Percentiles rank a stretch among this genome's conserved stretches.
phyloP scores from a whole-genome alignment of 2,797 vertebrate species.

The Anabacerthia variegaticeps region DNA sequence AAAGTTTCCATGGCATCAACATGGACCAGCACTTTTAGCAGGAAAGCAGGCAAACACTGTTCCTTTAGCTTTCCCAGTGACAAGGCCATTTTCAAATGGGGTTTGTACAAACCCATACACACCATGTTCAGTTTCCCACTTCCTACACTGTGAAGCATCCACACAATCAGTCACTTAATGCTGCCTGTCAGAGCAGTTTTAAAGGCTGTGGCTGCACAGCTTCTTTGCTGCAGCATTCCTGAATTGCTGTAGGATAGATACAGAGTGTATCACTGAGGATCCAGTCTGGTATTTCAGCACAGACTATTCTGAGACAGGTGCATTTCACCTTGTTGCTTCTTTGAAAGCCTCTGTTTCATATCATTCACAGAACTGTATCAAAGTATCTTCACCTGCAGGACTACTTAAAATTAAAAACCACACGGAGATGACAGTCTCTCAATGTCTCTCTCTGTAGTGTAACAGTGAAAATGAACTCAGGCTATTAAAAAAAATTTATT shows the following conservation, averaged over 20 bases:
- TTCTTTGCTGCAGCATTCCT: not conserved
- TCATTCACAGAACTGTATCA: not conserved
- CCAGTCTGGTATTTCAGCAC: not conserved
- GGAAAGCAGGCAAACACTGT: not conserved
- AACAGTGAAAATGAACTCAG: not conserved
- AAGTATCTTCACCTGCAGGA: not conserved
- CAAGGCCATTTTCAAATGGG: not conserved
- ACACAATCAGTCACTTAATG: not conserved
- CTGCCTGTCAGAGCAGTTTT: not conserved
- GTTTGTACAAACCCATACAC: not conserved
- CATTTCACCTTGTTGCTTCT: not conserved
- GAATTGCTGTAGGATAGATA: not conserved
- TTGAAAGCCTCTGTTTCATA: not conserved
- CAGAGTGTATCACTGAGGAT: not conserved
- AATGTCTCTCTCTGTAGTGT: not conserved
- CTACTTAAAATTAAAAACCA: rapidly evolving
- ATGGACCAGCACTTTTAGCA: not conserved
- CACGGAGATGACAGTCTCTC: not conserved
- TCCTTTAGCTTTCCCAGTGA: not conserved
- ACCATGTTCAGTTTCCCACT: not conserved
- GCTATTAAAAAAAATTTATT: constrained; percentile 52
- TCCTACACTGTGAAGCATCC: not conserved
- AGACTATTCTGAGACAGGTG: not conserved
- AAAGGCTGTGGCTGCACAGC: not conserved
- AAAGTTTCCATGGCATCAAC: not conserved